Evolutionary conservation across 1,140 invertebrate species (phyloP), one percentile per base, ranked within the genome.

Genomic region (Ruditapes philippinarum): DNA sequence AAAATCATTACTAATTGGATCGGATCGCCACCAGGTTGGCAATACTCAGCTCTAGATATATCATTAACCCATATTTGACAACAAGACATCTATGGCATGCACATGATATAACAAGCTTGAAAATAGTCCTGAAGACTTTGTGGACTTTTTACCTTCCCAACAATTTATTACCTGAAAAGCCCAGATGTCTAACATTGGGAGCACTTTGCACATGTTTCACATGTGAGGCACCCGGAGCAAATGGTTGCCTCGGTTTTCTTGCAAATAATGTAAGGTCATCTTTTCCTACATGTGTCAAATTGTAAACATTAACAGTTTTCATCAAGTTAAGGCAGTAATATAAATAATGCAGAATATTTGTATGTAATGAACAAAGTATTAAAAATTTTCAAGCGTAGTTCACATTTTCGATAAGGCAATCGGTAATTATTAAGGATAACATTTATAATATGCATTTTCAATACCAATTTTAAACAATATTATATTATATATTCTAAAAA

Each of bases 171-270:
- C 74, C 74, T 78, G 74, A 51, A 51, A 78, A 78, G 74, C 74
- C 74, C 33, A 78, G 74, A 78, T 78, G 74, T 78, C 74, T 78
- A 51, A 78, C 28, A 51, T 78, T 78, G 14, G 65, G 65, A 70
- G 33, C 49, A 78, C 74, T 54, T 40, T 38, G 33, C 14, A 70
- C 65, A n/a, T 70, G 65, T 33, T n/a, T 78, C 25, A 49, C 45
- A 38, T 36, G 33, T 38, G 74, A 78, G 74, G 45, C 74, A 78
- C 74, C 74, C 33, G 74, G 42, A 19, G 49, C 31, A 31, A 78
- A 78, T 5, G 45, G 45, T 78, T 45, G 74, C 28, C 74, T 78
- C 45, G 25, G 74, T 78, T 78, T 78, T 36, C 74, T 78, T 78
- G 74, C 3, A 54, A 33, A 78, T 51, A 33, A n/a, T 51, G 74